Evolutionary conservation across 2,797 vertebrate species (phyloP).

Genomic region (Limnodromus scolopaceus): DNA sequence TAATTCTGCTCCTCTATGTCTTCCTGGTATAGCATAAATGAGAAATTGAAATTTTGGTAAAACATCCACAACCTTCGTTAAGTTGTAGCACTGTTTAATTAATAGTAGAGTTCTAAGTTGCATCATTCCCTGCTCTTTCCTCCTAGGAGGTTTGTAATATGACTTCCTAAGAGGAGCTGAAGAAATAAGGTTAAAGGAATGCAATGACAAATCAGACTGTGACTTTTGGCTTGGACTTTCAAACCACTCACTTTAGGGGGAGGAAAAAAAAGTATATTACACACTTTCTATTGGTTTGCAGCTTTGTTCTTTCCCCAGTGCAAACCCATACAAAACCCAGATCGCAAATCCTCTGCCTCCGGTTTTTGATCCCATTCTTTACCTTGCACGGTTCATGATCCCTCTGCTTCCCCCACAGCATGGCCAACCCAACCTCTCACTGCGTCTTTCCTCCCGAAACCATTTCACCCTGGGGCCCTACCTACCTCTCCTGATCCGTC

Average conservation of each 20-base stretch:
- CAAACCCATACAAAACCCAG: neutral
- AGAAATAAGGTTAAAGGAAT: constrained; percentile 8
- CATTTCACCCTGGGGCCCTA: neutral
- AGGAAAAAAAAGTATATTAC: neutral
- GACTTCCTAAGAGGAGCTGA: neutral
- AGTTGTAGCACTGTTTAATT: constrained; percentile 39
- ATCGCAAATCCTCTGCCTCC: neutral
- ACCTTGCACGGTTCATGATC: neutral
- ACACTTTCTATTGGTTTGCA: neutral
- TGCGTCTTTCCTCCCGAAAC: neutral
- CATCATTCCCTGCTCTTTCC: constrained; percentile 5
- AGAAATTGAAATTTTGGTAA: constrained; percentile 62
- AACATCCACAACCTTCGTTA: constrained; percentile 56
- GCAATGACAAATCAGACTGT: neutral
- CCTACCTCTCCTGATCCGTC: neutral
- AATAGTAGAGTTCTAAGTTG: constrained; percentile 2
- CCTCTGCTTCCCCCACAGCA: neutral
- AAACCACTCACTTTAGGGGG: neutral
- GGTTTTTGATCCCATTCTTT: neutral
- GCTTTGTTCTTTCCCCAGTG: neutral
- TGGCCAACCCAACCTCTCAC: neutral
- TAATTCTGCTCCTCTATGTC: constrained; percentile 38
- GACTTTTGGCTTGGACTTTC: neutral
- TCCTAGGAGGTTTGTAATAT: neutral
- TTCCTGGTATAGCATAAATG: constrained; percentile 24